phyloP scores from a whole-genome alignment of 1,140 invertebrate species.

The Tribolium madens region DNA sequence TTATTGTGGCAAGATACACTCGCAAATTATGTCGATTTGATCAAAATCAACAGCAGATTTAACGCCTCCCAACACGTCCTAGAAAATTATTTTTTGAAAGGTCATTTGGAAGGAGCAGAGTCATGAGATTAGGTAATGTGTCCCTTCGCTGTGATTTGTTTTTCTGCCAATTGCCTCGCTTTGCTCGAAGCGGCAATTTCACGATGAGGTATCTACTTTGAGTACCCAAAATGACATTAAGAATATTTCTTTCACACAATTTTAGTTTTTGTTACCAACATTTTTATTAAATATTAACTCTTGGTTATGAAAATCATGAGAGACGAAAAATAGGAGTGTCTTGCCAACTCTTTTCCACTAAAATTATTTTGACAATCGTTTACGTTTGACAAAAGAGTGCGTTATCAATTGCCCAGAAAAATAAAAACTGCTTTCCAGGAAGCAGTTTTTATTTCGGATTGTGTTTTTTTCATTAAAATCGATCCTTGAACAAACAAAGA shows the following conservation, averaged over 20 bases:
- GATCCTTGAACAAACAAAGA: constrained; percentile 2
- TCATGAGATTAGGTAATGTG: constrained; percentile 2
- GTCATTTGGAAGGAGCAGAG: neutral
- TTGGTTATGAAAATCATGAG: too few species aligned
- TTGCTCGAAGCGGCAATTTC: neutral
- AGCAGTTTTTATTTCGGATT: neutral
- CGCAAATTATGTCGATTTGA: constrained; percentile 1
- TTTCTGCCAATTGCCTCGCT: constrained; percentile 9
- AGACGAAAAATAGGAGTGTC: too few species aligned
- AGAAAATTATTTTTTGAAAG: constrained; percentile 14
- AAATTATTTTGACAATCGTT: too few species aligned
- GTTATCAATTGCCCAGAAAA: too few species aligned
- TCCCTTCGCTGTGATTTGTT: constrained; percentile 1
- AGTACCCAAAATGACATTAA: neutral
- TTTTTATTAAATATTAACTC: too few species aligned
- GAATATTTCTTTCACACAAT: neutral
- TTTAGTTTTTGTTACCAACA: too few species aligned
- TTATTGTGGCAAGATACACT: constrained; percentile 7
- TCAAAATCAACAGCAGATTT: constrained; percentile 9
- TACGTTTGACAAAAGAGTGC: too few species aligned
- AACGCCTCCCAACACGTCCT: neutral
- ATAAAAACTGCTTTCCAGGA: neutral
- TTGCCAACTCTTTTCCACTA: too few species aligned
- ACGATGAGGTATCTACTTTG: neutral
- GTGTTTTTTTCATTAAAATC: neutral